These are phyloP conservation scores for Phylloscopus collybita DNA, from an alignment of 2,797 vertebrate species.

Conservation along the genomic window DNA sequence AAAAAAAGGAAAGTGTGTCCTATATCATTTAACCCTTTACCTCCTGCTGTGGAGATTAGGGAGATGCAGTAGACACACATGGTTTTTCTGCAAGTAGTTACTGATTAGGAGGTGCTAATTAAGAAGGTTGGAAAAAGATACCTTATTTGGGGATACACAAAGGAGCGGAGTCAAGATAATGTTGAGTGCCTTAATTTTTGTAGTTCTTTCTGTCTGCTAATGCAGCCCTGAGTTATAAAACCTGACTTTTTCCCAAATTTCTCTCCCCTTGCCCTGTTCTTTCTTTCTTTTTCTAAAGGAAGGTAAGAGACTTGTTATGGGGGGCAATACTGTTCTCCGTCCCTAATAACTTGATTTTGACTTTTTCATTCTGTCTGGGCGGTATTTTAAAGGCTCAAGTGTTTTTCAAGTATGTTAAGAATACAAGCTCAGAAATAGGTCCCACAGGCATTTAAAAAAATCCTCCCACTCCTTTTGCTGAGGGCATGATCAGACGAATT, in stretches of 20 bases:
- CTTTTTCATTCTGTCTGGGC: not conserved
- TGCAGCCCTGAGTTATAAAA: not conserved
- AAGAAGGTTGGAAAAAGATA: not conserved
- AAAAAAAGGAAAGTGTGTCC: conserved; percentile 41
- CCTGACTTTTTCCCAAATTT: not conserved
- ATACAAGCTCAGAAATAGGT: conserved; percentile 12
- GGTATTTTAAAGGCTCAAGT: conserved; percentile 5
- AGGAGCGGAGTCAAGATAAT: not conserved
- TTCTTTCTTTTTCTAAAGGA: not conserved
- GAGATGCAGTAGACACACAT: not conserved
- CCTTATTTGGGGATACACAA: not conserved
- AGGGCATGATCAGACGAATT: conserved; percentile 50
- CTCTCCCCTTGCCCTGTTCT: fast-evolving
- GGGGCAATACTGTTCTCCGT: not conserved
- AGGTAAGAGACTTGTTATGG: not conserved
- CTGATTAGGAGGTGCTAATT: not conserved
- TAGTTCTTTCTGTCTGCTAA: not conserved
- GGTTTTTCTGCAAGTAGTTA: not conserved
- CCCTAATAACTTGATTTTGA: not conserved
- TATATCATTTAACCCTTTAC: conserved; percentile 58
- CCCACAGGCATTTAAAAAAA: not conserved
- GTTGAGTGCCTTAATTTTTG: not conserved
- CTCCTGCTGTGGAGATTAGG: not conserved
- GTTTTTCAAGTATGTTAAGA: conserved; percentile 29
- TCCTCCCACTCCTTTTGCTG: conserved; percentile 51